A percentile compares a stretch with the other conserved stretches of the same genome.
Evolutionary conservation across 2,113 vertebrate species (phyloP).

Genomic region (Hippocampus comes): DNA sequence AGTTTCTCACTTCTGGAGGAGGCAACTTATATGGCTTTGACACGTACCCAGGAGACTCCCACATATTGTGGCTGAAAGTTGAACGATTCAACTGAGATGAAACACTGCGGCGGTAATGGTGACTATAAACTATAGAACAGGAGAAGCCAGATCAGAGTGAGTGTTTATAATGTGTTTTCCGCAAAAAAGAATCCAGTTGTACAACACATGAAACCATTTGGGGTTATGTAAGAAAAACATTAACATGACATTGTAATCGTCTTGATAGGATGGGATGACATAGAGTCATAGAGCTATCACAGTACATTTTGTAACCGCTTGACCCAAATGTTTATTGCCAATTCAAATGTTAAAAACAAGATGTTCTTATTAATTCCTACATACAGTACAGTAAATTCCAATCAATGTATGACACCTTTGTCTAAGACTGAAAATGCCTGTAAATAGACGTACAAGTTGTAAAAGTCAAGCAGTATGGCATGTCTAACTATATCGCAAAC

Average conservation of each 20-base stretch:
- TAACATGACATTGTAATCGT: not conserved
- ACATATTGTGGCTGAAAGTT: not conserved
- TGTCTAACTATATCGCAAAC: not conserved
- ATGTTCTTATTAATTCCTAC: too few species aligned
- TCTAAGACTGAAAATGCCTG: not conserved
- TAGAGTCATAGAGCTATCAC: not conserved
- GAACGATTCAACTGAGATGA: not conserved
- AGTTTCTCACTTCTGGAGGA: constrained; percentile 34
- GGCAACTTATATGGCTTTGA: constrained; percentile 42
- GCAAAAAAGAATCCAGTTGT: not conserved
- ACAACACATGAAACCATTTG: not conserved
- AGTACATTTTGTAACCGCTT: not conserved
- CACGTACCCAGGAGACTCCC: constrained; percentile 11
- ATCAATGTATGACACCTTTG: not conserved
- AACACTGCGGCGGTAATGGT: not conserved
- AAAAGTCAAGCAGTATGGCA: not conserved
- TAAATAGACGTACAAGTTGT: not conserved
- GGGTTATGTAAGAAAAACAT: not conserved
- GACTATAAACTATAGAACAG: not conserved
- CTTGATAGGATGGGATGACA: not conserved
- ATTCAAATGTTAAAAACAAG: not conserved
- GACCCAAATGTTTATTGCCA: not conserved
- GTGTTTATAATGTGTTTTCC: not conserved
- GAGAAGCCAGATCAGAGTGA: not conserved
- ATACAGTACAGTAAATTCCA: too few species aligned